Evolutionary conservation across 2,797 vertebrate species (phyloP), one percentile per base, ranked within the genome.

Genomic region (Arvicola amphibius): DNA sequence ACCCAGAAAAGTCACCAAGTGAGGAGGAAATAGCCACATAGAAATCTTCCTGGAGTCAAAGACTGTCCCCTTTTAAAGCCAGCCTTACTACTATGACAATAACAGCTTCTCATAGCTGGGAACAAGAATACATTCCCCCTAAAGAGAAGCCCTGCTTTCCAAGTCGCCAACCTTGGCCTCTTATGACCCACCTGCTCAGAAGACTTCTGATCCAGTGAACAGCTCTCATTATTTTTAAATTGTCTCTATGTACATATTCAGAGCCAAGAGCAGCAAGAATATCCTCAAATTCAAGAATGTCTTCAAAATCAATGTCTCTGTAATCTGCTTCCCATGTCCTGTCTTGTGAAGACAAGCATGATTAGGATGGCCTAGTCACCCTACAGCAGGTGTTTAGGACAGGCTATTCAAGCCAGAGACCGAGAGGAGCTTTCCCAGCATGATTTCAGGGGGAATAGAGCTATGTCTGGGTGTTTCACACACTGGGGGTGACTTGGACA

Each of bases 161-260:
- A 93, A 89, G 87, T 29, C 37, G 95, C 59, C 63, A 77, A 23
- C 34, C 59, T 73, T 51, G 61, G 78, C 81, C 88, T 93, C 88
- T 73, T 73, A 83, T 65, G 63, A 23, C 83, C 91, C 91, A 92
- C 92, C 86, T 95, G 94, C 71, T 97, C 87, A 71, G 73, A 43
- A n/a, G 29, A 61, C 81, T 88, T 96, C 93, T 96, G 71, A 83
- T 17, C 77, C 48, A 46, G 37, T 61, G 83, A 94, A 94, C 43
- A 90, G 87, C 46, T 43, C 63, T 96, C 83, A 3, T 96, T 81
- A 92, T 85, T 96, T 95, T 84, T 93, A 80, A 76, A 88, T 91
- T 51, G 53, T 69, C 91, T 92, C 90, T 92, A 91, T 84, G 78
- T 67, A 86, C 78, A 88, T 89, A 96, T 95, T 88, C 94, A 71